These are phyloP conservation scores for Drosophila stalkeri DNA, from an alignment of 2,888 invertebrate genomes.

Conservation along the genomic window DNA sequence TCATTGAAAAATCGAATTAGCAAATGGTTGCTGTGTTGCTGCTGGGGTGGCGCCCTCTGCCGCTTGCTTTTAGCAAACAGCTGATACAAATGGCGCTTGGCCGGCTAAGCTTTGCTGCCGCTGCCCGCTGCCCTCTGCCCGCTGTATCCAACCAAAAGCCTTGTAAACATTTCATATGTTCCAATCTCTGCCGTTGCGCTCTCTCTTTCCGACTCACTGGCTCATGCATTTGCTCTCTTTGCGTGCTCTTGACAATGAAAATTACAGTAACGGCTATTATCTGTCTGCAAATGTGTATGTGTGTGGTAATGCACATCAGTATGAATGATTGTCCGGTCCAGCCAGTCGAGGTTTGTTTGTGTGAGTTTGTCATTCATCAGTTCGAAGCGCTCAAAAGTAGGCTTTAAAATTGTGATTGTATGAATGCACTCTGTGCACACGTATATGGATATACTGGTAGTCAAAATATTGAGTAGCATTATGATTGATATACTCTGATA, in stretches of 20 bases:
- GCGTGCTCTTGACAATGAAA: constrained; percentile 65
- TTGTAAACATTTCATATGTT: constrained; percentile 13
- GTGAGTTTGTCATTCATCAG: background rate
- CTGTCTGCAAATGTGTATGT: background rate
- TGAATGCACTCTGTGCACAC: background rate
- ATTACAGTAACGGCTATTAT: constrained; percentile 14
- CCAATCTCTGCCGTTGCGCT: constrained; percentile 9
- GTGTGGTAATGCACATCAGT: background rate
- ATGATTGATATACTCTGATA: background rate
- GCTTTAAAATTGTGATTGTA: constrained; percentile 31
- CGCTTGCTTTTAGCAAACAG: constrained; percentile 41
- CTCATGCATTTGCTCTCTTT: background rate
- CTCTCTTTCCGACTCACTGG: constrained; percentile 11
- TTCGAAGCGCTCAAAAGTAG: constrained; percentile 47
- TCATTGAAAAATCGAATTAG: constrained; percentile 49
- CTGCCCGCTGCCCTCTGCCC: background rate
- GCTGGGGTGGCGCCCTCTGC: constrained; percentile 48
- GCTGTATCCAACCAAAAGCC: background rate
- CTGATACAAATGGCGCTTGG: constrained; percentile 33
- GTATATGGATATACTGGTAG: background rate
- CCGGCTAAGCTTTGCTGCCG: constrained; percentile 14
- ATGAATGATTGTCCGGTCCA: background rate
- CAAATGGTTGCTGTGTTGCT: constrained; percentile 22
- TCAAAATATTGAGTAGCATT: background rate
- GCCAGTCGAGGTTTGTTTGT: background rate